Conservation (phyloP, 2,797 vertebrate species). For the Oryzias dopingdopingensis region DNA sequence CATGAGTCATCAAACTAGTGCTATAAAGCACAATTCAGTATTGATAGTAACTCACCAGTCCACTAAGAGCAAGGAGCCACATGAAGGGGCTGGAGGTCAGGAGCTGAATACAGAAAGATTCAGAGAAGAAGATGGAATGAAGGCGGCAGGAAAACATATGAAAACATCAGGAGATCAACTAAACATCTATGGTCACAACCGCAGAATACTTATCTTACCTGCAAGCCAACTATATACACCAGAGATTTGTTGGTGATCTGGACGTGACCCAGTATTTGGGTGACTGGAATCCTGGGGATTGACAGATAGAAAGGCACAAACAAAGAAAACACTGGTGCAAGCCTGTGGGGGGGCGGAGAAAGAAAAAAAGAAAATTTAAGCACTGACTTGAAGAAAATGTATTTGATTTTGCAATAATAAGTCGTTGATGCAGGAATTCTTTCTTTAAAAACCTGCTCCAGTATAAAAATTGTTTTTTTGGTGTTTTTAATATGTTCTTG, state of each 20-base stretch:
- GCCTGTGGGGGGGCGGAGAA: conserved; percentile 63
- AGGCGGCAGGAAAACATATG: not conserved
- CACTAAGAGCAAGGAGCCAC: conserved; percentile 93
- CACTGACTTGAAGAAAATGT: not conserved
- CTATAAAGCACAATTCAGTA: not conserved
- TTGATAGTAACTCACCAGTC: conserved; percentile 85
- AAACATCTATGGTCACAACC: not conserved
- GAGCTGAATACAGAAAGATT: conserved; percentile 78
- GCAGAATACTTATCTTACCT: conserved; percentile 43
- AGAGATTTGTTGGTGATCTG: conserved; percentile 96
- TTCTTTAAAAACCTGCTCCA: too few relatives aligned
- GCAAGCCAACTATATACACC: conserved; percentile 85
- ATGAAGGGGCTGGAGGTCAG: conserved; percentile 92
- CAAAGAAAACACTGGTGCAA: conserved; percentile 91
- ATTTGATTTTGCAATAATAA: not conserved
- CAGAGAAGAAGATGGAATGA: conserved; percentile 6
- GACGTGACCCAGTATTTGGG: conserved; percentile 88
- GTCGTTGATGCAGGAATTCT: not conserved
- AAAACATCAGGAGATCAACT: not conserved
- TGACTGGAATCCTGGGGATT: conserved; percentile 90
- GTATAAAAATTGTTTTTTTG: too few relatives aligned
- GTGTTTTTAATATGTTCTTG: too few relatives aligned
- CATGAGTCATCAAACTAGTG: too few relatives aligned
- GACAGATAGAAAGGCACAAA: conserved; percentile 96
- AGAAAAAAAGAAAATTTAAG: not conserved